Evolutionary conservation across 2,113 vertebrate genomes (phyloP).

Genomic region (Deroptyus accipitrinus): DNA sequence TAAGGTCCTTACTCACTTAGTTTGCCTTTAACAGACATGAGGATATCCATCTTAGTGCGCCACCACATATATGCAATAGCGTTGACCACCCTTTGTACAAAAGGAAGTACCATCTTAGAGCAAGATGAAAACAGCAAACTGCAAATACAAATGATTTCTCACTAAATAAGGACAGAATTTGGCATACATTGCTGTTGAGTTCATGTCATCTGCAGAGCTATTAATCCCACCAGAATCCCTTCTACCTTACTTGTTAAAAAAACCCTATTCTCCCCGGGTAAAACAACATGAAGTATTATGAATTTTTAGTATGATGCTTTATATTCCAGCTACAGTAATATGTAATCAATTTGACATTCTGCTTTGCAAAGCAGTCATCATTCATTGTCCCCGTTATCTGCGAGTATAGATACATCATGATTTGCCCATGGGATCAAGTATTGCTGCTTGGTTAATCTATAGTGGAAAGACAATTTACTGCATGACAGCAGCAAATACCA

Average conservation of each 20-base stretch:
- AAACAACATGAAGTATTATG: neutral
- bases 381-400: neutral
- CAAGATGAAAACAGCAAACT: neutral
- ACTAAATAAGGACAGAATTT: neutral
- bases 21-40: neutral
- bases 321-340: neutral
- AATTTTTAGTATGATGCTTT: neutral
- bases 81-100: neutral
- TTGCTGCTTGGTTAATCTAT: slow-evolving; percentile 1
- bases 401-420: neutral
- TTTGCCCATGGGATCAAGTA: neutral
- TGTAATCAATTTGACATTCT: neutral
- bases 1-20: neutral
- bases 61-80: accelerated
- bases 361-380: slow-evolving; percentile 25
- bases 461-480: slow-evolving; percentile 37
- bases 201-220: neutral
- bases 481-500: neutral
- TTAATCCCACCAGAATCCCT: neutral
- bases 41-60: neutral
- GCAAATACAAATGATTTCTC: neutral
- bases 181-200: neutral
- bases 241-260: neutral
- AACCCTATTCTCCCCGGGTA: neutral
- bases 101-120: neutral